Percentiles rank a stretch among this genome's conserved stretches.
Conservation (phyloP, 1,140 invertebrate species). For the Popillia japonica region DNA sequence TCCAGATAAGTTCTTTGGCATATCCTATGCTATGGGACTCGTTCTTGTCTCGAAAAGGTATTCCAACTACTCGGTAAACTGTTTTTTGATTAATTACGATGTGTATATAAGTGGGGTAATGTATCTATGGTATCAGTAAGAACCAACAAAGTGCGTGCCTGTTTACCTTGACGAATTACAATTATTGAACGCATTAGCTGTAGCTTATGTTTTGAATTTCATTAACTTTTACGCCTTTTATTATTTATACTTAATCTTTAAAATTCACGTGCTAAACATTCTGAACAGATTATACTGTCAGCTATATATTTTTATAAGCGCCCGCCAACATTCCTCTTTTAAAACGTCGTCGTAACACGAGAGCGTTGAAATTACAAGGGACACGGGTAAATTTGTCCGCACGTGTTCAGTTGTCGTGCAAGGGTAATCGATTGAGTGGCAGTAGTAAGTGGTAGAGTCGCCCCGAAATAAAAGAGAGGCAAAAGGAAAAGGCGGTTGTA, state of each 20-base stretch:
- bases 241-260: not conserved
- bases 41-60: no score
- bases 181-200: no score
- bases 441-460: slow-evolving; percentile 29
- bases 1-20: no score
- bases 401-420: slow-evolving; percentile 17
- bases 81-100: no score
- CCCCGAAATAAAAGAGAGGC: slow-evolving; percentile 27
- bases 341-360: not conserved
- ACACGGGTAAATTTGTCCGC: slow-evolving; percentile 13
- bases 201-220: no score
- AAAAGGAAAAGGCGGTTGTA: slow-evolving; percentile 33
- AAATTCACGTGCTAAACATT: not conserved
- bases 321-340: not conserved
- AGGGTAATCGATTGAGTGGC: slow-evolving; percentile 32
- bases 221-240: no score
- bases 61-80: no score
- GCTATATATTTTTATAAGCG: not conserved
- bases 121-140: no score
- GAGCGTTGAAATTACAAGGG: not conserved
- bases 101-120: no score
- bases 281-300: not conserved
- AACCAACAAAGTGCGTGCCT: no score
- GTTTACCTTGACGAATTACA: no score
- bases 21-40: no score